Evolutionary conservation across 2,797 vertebrate genomes (phyloP).

Genomic region (Nannoperca australis): DNA sequence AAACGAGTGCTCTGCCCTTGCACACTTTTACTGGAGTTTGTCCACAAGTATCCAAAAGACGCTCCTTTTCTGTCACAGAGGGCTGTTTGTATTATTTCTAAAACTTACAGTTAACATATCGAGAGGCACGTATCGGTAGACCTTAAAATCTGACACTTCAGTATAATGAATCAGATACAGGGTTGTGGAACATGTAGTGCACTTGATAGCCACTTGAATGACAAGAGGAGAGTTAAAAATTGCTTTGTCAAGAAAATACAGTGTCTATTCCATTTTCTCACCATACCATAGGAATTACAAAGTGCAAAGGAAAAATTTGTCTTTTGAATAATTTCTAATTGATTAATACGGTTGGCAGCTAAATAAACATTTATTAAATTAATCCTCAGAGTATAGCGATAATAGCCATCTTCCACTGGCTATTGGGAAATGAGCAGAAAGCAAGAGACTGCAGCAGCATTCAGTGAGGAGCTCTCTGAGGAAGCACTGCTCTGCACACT

Average conservation of each 20-base stretch:
- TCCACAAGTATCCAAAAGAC: constrained; percentile 4
- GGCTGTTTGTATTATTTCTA: neutral
- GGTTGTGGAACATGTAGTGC: neutral
- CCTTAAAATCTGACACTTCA: neutral
- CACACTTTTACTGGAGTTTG: constrained; percentile 15
- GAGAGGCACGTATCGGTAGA: neutral
- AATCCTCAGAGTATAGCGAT: constrained; percentile 53
- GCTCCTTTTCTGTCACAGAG: neutral
- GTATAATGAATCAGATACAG: neutral
- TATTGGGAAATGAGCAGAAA: constrained; percentile 67
- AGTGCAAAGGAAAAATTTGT: constrained; percentile 12
- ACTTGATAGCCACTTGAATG: constrained; percentile 19
- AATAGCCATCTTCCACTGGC: constrained; percentile 46
- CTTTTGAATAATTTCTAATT: constrained; percentile 39
- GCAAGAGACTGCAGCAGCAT: constrained; percentile 54
- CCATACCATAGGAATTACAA: neutral
- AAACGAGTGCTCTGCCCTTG: constrained; percentile 17
- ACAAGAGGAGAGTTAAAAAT: constrained; percentile 13
- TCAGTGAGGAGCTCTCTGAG: constrained; percentile 59
- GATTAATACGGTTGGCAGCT: constrained; percentile 52
- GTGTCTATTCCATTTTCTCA: neutral
- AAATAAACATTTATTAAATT: constrained; percentile 58
- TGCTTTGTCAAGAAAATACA: constrained; percentile 3
- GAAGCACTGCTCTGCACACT: constrained; percentile 69
- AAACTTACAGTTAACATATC: neutral